phyloP scores from a whole-genome alignment of 2,797 vertebrate genomes.

The Clamator glandarius region DNA sequence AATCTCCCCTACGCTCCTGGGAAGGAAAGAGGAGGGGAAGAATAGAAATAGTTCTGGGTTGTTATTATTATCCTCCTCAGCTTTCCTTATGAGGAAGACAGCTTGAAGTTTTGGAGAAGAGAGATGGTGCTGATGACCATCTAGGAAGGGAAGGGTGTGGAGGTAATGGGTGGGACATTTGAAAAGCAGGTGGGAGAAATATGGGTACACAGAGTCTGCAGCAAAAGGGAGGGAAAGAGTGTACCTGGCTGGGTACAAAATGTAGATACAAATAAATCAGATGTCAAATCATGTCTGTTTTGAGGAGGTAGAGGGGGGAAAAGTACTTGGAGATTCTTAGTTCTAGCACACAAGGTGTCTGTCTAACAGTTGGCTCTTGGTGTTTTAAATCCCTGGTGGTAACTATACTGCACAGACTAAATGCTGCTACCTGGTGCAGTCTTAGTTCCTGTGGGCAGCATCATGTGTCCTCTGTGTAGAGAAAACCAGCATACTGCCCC shows the following conservation, averaged over 20 bases:
- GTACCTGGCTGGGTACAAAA: background rate
- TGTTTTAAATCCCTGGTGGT: background rate
- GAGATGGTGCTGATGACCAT: background rate
- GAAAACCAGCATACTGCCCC: background rate
- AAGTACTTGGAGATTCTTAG: background rate
- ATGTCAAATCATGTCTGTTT: background rate
- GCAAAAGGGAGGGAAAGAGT: too few species aligned
- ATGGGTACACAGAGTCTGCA: background rate
- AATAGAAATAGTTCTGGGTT: background rate
- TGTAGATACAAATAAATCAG: background rate
- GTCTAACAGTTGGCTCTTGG: background rate
- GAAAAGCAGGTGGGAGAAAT: too few species aligned
- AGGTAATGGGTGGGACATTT: background rate
- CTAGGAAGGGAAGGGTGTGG: background rate
- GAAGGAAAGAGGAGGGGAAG: background rate
- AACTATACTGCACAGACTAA: background rate
- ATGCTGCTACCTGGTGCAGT: background rate
- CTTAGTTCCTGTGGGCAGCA: accelerated
- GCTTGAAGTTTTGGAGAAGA: background rate
- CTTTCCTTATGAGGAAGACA: background rate
- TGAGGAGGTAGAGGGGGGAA: background rate
- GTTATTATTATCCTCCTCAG: background rate
- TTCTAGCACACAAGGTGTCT: background rate
- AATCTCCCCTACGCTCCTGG: background rate
- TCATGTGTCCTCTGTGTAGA: background rate